Base-by-base conservation (phyloP, 1,140 invertebrate genomes). In the Ectropis grisescens region DNA sequence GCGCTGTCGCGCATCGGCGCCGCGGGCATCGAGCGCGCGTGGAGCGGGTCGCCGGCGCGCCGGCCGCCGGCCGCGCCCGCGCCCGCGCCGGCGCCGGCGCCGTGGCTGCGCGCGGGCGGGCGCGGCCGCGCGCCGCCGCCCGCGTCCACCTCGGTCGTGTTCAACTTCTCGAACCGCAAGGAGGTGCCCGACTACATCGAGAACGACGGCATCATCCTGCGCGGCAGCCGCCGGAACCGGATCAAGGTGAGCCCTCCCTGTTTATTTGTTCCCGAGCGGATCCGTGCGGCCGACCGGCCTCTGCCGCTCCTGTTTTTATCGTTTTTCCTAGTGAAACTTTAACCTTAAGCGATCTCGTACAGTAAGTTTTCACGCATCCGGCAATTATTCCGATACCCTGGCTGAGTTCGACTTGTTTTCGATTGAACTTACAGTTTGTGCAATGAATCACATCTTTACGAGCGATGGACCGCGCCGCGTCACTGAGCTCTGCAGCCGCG, bases 121-220 rank as follows among this genome's bases (percentile, higher is more conserved):
- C 40, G 51, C 37, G 40, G 33, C 26, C 58, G 57, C 7, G 42
- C 51, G 8, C 48, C 62, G 7, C 41, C 53, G 35, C 59, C 67
- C 13, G 47, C 61, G 56, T 82, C 85, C 69, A 92, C 88, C 48
- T 89, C 91, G 6, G 90, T 94, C 78, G 91, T 95, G 29, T 95
- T 95, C 74, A 93, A 95, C 80, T 96, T 95, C 76, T 92, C 89
- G 46, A 85, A 87, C 66, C 86, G 90, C 50, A 92, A 91, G 67
- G 90, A 91, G 49, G 91, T 94, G 46, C 93, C 93, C 29, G 92
- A 94, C 85, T 94, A 95, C 78, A 93, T 95, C 64, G 91, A 93
- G 71, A 94, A 94, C 80, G 93, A 95, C 82, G 92, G 91, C 36
- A 84, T 92, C 50, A 87, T 91, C 34, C 85, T 89, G 35, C 85